phyloP scores from a whole-genome alignment of 2,888 invertebrate species.

The Seira musarum region DNA sequence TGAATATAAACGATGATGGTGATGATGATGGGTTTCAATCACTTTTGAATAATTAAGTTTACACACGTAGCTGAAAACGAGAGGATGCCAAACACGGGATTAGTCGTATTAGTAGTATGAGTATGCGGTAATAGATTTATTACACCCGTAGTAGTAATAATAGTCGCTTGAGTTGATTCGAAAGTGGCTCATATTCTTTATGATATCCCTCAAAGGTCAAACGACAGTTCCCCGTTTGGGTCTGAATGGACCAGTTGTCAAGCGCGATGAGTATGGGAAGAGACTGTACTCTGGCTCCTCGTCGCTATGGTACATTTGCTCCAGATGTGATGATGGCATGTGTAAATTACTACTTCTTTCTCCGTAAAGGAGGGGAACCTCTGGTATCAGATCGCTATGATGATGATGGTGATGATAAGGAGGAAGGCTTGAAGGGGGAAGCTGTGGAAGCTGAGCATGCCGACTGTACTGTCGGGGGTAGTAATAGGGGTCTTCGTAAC shows the following conservation, averaged over 20 bases:
- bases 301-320: constrained; percentile 53
- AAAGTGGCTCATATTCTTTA: constrained; percentile 54
- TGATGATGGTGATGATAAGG: constrained; percentile 45
- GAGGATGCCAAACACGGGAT: not conserved
- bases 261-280: constrained; percentile 53
- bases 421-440: constrained; percentile 44
- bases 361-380: constrained; percentile 40
- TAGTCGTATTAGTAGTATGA: constrained; percentile 30
- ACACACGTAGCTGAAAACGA: not conserved
- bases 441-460: constrained; percentile 49
- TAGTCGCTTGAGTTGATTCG: constrained; percentile 43
- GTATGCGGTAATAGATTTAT: constrained; percentile 45
- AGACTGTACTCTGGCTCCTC: constrained; percentile 44
- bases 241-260: constrained; percentile 61
- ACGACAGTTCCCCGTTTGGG: constrained; percentile 65
- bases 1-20: not conserved
- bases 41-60: not conserved
- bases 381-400: constrained; percentile 47
- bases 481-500: constrained; percentile 47
- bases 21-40: not conserved
- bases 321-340: constrained; percentile 42
- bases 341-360: constrained; percentile 46
- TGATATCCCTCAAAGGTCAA: constrained; percentile 60
- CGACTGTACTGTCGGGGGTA: constrained; percentile 38
- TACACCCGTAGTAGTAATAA: no score